Evolutionary conservation across 2,113 vertebrate species (phyloP).

Genomic region (Gymnarchus niloticus): DNA sequence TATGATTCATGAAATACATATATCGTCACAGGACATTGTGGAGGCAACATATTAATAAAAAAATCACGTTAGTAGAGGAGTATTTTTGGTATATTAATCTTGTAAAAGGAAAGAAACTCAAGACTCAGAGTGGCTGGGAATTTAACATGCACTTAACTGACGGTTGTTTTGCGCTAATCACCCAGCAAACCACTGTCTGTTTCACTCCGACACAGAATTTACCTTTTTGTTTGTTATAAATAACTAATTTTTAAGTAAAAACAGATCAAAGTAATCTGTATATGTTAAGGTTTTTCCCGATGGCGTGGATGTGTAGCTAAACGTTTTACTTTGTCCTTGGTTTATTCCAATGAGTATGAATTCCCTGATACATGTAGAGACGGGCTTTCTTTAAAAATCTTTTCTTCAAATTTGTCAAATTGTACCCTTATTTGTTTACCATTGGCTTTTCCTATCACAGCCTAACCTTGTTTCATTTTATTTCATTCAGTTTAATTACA

Average conservation of each 20-base stretch:
- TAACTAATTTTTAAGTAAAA: background rate
- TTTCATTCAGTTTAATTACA: conserved; percentile 54
- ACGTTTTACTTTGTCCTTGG: conserved; percentile 34
- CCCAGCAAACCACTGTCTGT: background rate
- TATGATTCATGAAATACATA: background rate
- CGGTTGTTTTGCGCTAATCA: background rate
- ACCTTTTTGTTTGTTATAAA: background rate
- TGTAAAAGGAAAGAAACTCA: background rate
- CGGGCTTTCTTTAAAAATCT: conserved; percentile 41
- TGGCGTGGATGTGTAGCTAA: background rate
- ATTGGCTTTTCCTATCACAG: conserved; percentile 42
- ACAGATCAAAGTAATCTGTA: background rate
- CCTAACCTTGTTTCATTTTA: conserved; percentile 50
- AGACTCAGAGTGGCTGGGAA: background rate
- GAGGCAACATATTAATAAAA: too few relatives aligned
- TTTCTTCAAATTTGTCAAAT: conserved; percentile 42
- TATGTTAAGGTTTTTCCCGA: background rate
- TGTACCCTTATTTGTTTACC: conserved; percentile 36
- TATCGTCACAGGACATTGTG: background rate
- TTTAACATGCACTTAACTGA: background rate
- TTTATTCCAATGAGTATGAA: conserved; percentile 45
- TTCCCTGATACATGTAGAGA: conserved; percentile 36
- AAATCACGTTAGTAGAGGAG: background rate
- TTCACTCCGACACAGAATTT: background rate
- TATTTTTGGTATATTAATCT: background rate